A percentile compares a stretch with the other conserved stretches of the same genome.
Conservation (phyloP, 2,113 vertebrate species). For the Jaculus jaculus region DNA sequence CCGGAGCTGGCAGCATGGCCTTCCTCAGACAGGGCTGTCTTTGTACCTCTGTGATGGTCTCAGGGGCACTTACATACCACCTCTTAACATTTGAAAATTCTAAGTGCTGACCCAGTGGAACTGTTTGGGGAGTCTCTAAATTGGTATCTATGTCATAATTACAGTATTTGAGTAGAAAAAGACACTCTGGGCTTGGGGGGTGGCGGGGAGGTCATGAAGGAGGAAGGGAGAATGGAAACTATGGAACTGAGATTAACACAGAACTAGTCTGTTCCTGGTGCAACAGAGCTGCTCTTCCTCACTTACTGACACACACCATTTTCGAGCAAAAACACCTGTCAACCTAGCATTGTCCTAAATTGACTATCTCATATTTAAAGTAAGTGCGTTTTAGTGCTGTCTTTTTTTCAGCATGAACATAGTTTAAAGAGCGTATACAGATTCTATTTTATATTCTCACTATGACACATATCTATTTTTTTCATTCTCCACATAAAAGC, state of each 20-base stretch:
- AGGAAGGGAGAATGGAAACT: neutral
- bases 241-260: neutral
- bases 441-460: neutral
- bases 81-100: neutral
- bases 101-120: neutral
- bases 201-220: neutral
- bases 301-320: neutral
- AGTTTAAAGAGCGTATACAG: neutral
- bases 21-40: neutral
- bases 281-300: neutral
- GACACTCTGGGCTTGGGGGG: neutral
- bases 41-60: neutral
- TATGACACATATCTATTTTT: neutral
- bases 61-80: neutral
- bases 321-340: neutral
- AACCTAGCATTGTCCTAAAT: neutral
- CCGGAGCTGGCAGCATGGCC: no score
- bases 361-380: neutral
- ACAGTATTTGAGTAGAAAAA: neutral
- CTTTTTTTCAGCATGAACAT: neutral
- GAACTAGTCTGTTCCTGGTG: neutral
- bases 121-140: neutral
- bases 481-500: neutral
- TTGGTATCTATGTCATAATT: neutral
- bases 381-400: neutral